These are phyloP conservation scores for Amazona vittata DNA, from an alignment of 2,113 vertebrate species.

Conservation along the genomic window DNA sequence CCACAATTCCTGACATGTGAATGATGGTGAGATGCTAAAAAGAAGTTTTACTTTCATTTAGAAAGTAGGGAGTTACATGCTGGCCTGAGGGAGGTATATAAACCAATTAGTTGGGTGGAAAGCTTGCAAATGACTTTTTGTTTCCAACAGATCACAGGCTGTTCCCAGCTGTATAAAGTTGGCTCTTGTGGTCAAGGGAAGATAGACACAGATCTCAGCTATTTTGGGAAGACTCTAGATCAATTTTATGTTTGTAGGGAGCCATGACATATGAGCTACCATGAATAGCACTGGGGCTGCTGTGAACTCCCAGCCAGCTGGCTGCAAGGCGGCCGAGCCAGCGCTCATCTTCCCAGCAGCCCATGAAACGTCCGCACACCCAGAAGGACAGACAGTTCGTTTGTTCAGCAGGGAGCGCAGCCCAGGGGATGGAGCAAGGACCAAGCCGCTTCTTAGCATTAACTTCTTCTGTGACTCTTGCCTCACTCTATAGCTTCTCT, in stretches of 20 bases:
- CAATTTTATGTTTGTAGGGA: conserved; percentile 22
- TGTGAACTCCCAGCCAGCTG: conserved; percentile 53
- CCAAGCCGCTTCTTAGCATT: not conserved
- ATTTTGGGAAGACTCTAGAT: conserved; percentile 18
- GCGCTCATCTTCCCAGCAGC: not conserved
- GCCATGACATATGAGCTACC: not conserved
- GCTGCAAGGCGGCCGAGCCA: not conserved
- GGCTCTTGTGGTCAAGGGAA: not conserved
- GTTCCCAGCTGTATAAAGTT: not conserved
- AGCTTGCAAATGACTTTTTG: conserved; percentile 1
- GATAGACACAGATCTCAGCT: not conserved
- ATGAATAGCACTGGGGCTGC: conserved; percentile 2
- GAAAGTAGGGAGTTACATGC: not conserved
- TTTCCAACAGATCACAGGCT: not conserved
- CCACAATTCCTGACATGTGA: not conserved
- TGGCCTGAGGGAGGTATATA: not conserved
- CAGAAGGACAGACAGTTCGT: not conserved
- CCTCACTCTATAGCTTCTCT: not conserved
- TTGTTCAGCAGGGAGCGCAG: not conserved
- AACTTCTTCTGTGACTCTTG: not conserved
- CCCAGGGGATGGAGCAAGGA: not conserved
- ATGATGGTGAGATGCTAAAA: not conserved
- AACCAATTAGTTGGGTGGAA: conserved; percentile 20
- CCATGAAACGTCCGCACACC: accelerated
- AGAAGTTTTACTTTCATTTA: not conserved